Base-by-base conservation (phyloP, 2,113 vertebrate species). In the Bufo gargarizans region DNA sequence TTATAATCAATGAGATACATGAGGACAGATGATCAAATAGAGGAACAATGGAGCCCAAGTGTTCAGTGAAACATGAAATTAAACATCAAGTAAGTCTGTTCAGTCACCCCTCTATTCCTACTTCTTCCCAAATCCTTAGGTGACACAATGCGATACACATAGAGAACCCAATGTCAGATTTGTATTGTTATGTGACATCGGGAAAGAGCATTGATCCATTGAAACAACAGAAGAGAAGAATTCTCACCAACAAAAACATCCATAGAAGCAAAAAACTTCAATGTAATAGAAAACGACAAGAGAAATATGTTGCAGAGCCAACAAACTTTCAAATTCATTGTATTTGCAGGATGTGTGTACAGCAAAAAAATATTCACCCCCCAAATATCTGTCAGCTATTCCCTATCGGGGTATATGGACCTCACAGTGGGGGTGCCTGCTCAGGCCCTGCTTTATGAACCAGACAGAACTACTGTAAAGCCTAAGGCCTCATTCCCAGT, bases 1-100 rank as follows among this genome's bases (percentile, higher is more conserved):
- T 79, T 86, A 33, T 79, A 80, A 71, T 86, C 61, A 56, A 86
- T 86, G 71, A 69, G 85, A 80, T 20, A 80, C 77, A 69, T 22
- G 59, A 86, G 76, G 76, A 78, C 76, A 79, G 49, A 65, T 65
- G 53, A 56, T 81, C 53, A 69, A 71, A 56, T 17, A 69, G 77
- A 87, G 56, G 53, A 67, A 55, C 61, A 53, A 71, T 86, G 86
- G 58, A 80, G n/a, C 49, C 22, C 67, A 81, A 80, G 77, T 58
- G 86, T n/a, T n/a, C 86, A 81, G 61, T 63, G 77, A 81, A 63
- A 87, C 77, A 87, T 87, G 86, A 87, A 87, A 87, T 87, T 80
- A 87, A 87, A 69, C 86, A 80, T 33, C 22, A 86, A 86, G 76
- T 45, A 77, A 72, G 56, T 71, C 65, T 55, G 17, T 45, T 43